Evolutionary conservation across 2,888 invertebrate species (phyloP).

Genomic region (Caenorhabditis becei): DNA sequence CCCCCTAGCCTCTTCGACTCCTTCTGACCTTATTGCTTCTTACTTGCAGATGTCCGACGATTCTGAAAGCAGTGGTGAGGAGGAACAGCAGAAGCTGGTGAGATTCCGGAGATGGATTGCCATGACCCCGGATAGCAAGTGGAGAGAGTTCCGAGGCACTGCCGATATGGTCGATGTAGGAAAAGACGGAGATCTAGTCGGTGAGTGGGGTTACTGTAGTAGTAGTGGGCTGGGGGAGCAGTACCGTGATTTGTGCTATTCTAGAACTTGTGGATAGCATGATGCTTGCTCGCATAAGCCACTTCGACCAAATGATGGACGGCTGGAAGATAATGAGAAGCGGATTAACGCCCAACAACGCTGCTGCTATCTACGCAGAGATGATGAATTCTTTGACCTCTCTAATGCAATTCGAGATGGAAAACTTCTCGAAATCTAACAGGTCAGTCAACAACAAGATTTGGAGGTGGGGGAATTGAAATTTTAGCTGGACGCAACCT

Average conservation of each 20-base stretch:
- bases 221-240: too few species aligned
- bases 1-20: not conserved
- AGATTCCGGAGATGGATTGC: conserved; percentile 39
- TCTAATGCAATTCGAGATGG: conserved; percentile 17
- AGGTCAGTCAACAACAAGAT: not conserved
- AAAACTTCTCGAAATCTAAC: conserved; percentile 9
- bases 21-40: not conserved
- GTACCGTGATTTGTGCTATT: not conserved
- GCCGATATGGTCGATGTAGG: conserved; percentile 16
- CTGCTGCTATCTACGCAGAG: conserved; percentile 22
- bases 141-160: conserved; percentile 38
- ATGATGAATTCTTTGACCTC: conserved; percentile 14
- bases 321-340: conserved; percentile 26
- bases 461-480: not conserved
- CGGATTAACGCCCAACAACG: conserved; percentile 14
- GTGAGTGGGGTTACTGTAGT: conserved; percentile 14
- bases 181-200: conserved; percentile 5
- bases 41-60: not conserved
- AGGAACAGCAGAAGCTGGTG: conserved; percentile 4
- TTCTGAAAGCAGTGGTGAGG: not conserved
- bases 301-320: not conserved
- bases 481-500: conserved; percentile 18
- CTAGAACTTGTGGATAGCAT: conserved; percentile 41
- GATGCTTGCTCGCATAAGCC: conserved; percentile 18
- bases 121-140: conserved; percentile 29